Base-by-base conservation (phyloP, 2,888 invertebrate genomes). In the Carpatolechia fugitivella region DNA sequence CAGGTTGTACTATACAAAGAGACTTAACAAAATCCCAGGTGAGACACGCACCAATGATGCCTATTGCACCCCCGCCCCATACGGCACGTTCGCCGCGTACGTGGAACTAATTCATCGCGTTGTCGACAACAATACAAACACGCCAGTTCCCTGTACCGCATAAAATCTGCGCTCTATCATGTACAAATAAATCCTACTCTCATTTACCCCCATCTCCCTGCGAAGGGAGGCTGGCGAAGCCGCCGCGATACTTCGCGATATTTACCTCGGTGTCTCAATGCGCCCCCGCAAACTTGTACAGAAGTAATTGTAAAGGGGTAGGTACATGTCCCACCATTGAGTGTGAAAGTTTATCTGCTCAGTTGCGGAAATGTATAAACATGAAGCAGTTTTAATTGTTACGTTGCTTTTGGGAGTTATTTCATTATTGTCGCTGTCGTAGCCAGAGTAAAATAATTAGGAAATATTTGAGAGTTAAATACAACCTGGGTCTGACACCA, bases 111-210 rank as follows among this genome's bases (percentile, higher is more conserved):
- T 58, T 58, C 57, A 58, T 58, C 49, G 53, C 53, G 41, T 49
- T 58, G 57, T 58, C 57, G 55, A 55, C 57, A 57, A 55, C 54
- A 54, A 61, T 60, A 60, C 60, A 59, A 66, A 65, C 64, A 66
- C 69, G 66, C 66, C 55, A 18, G 41, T 36, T 35, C 31, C 29
- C 30, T 50, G 46, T 57, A 54, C 66, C 58, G 49, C 64, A 64
- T 60, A 55, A 76, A 82, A 82, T 80, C 81, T 78, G 78, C 71
- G 78, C 78, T 76, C 71, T 70, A 76, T 79, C 78, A 72, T 75
- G 74, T 72, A 70, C 70, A 70, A 73, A 76, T 74, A 76, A 74
- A 69, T 64, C 68, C 66, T 57, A 41, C 52, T 46, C 63, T 56
- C 64, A 61, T 62, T 64, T 62, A 57, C 54, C 56, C 63, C 61